These are phyloP conservation scores for Mythimna albipuncta DNA, from an alignment of 2,888 invertebrate species.

Conservation along the genomic window DNA sequence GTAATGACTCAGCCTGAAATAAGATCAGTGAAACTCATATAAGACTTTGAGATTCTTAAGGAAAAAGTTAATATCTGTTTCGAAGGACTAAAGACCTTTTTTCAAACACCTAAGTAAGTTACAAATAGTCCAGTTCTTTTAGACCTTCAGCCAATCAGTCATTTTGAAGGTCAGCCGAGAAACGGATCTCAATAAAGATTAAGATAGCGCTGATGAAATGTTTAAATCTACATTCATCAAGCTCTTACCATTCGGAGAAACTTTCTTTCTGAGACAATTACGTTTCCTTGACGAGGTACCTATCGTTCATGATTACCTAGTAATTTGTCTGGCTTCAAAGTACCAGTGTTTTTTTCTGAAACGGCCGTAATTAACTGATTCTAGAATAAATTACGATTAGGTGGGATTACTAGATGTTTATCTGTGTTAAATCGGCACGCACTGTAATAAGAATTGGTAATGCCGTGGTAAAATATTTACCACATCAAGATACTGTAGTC, in stretches of 20 bases:
- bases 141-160: slow-evolving; percentile 45
- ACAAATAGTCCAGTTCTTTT: slow-evolving; percentile 26
- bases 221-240: slow-evolving; percentile 45
- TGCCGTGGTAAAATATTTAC: background rate
- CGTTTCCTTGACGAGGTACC: slow-evolving; percentile 7
- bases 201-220: slow-evolving; percentile 47
- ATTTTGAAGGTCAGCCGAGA: slow-evolving; percentile 28
- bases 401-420: background rate
- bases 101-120: slow-evolving; percentile 40
- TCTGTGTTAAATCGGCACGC: slow-evolving; percentile 7
- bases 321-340: slow-evolving; percentile 33
- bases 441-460: background rate
- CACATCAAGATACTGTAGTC: background rate
- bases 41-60: slow-evolving; percentile 35
- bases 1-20: slow-evolving; percentile 41
- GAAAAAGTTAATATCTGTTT: slow-evolving; percentile 34
- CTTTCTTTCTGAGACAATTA: slow-evolving; percentile 12
- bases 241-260: background rate
- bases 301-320: slow-evolving; percentile 40
- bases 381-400: slow-evolving; percentile 39
- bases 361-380: slow-evolving; percentile 28
- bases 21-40: slow-evolving; percentile 40
- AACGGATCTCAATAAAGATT: slow-evolving; percentile 36
- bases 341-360: slow-evolving; percentile 25
- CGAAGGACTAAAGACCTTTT: slow-evolving; percentile 5